Base-by-base conservation (phyloP, 2,113 vertebrate genomes). In the Catharus minimus region DNA sequence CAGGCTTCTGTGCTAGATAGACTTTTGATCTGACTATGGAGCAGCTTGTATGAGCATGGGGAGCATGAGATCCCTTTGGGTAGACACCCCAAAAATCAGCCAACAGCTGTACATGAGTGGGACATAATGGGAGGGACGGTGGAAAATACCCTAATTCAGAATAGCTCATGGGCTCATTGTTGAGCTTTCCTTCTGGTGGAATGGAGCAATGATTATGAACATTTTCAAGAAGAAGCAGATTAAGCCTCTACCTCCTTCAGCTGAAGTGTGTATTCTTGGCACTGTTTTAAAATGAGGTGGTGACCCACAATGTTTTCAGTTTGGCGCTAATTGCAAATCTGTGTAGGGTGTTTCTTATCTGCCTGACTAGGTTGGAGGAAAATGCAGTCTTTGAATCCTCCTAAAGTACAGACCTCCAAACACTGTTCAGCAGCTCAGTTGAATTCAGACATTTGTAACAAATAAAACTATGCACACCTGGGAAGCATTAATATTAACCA, bases 261-360 rank as follows among this genome's bases (percentile, higher is more conserved):
- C 10, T 0, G 1, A 13, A 15, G 6, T 33, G 7, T 21, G 9
- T 2, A 6, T 22, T 80, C 33, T 41, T 60, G 33, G 6, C 10
- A 19, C 8, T 24, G 3, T 32, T 82, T 57, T 27, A 46, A 67
- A 87, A 38, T 11, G 11, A 68, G 32, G 3, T 23, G 10, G 8
- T 57, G 50, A 50, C 13, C 15, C 41, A 26, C 28, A 14, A 6
- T 8, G 38, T 36, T 27, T 43, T 74, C 44, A 47, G 4, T 1
- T 1, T 78, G 39, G 23, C 64, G 30, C 14, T 86, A 39, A 52
- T 15, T 75, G 69, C 8, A 75, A 36, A 32, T 53, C 21, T 50
- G 10, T 76, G 41, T 23, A 30, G 28, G 39, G 17, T 0, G 0
- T 65, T 57, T 30, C 26, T 73, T 55, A 12, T 74, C 36, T 57